phyloP scores from a whole-genome alignment of 1,140 invertebrate genomes.

The Whitmania pigra region DNA sequence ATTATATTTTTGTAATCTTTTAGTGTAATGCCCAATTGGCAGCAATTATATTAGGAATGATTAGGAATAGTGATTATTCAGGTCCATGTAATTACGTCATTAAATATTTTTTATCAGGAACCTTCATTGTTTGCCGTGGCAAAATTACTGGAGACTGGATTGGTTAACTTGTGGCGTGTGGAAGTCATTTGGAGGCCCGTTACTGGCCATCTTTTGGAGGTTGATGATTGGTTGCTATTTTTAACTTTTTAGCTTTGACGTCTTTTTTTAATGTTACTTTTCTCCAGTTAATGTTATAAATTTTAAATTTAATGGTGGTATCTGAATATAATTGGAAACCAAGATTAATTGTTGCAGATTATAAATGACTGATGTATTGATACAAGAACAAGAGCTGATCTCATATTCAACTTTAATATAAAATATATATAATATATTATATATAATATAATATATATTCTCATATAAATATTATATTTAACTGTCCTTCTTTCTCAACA shows the following conservation, averaged over 20 bases:
- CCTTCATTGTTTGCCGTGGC: conserved; percentile 93
- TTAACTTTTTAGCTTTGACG: not conserved
- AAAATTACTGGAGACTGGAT: conserved; percentile 85
- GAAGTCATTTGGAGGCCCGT: conserved; percentile 89
- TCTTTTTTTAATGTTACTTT: not conserved
- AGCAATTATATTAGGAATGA: not conserved
- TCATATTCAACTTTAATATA: no score
- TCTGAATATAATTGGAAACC: no score
- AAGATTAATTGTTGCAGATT: no score
- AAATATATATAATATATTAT: no score
- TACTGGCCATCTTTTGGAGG: conserved; percentile 88
- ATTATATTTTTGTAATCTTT: no score
- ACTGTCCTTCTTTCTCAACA: conserved; percentile 22
- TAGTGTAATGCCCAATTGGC: not conserved
- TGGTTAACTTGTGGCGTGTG: conserved; percentile 82
- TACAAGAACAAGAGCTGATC: no score
- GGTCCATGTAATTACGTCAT: not conserved
- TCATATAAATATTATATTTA: no score
- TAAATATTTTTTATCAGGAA: conserved; percentile 50
- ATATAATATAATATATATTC: no score
- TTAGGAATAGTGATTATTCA: not conserved
- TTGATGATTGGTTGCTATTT: conserved; percentile 37
- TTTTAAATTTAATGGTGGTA: no score
- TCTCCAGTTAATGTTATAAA: not conserved
- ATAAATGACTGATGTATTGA: no score